Base-by-base conservation (phyloP, 2,888 invertebrate species). In the Rapana venosa region DNA sequence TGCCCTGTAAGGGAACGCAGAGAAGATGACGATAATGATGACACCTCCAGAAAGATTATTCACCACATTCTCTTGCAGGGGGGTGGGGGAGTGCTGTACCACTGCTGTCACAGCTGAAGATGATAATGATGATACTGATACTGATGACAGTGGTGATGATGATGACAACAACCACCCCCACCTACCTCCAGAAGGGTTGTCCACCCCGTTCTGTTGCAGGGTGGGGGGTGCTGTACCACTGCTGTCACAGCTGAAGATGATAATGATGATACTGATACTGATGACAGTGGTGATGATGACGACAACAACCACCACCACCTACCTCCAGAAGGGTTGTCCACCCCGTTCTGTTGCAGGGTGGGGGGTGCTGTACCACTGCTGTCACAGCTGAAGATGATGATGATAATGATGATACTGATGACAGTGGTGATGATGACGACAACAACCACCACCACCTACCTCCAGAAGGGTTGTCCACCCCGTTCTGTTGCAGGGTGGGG, bases 41-140 rank as follows among this genome's bases (percentile, higher is more conserved):
- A n/a, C n/a, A 94, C 94, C 94, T 91, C 93, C 94, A 83, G 92
- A 81, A 36, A 91, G 92, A 47, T 92, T 91, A 84, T 92, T 87
- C 17, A 93, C 92, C 79, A 94, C 94, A 90, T 92, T 92, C 90
- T 93, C 93, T n/a, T 91, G 81, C 1, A 93, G 87, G 35, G 77
- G 70, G 1, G 35, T n/a, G n/a, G n/a, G n/a, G 47, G 22, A 93
- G 93, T 22, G 93, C 93, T 35, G 86, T 79, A 15, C 92, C 92
- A 77, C 91, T 92, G 17, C 92, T 90, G 77, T 93, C 92, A 56
- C n/a, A n/a, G n/a, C n/a, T n/a, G n/a, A n/a, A n/a, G n/a, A n/a
- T n/a, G n/a, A n/a, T n/a, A n/a, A n/a, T n/a, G n/a, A n/a, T n/a
- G n/a, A n/a, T n/a, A n/a, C n/a, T n/a, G n/a, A n/a, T n/a, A n/a